Conservation (phyloP, 2,113 vertebrate genomes). For the Oryctolagus cuniculus region DNA sequence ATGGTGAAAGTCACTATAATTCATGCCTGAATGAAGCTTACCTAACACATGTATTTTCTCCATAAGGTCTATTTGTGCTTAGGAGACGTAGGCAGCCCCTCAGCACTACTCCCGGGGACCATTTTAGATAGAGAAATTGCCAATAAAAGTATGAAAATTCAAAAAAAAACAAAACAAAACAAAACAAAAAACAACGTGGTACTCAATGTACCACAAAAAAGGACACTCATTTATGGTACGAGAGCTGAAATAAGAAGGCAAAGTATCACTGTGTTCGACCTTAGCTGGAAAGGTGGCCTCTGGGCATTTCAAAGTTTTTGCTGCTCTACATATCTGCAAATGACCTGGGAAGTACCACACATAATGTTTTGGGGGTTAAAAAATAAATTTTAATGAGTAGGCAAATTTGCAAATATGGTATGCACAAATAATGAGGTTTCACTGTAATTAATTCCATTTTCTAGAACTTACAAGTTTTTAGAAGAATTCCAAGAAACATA, state of each 20-base stretch:
- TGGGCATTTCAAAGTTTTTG: neutral
- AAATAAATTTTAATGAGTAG: conserved; percentile 15
- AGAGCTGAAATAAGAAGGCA: conserved; percentile 13
- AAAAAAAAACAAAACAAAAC: no score
- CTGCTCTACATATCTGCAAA: neutral
- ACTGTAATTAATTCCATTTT: neutral
- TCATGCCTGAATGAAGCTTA: conserved; percentile 17
- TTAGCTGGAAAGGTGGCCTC: neutral
- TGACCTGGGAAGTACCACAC: neutral
- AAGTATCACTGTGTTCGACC: neutral
- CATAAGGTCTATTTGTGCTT: neutral
- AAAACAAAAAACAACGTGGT: no score
- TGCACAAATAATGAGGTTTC: neutral
- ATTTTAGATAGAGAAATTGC: conserved; percentile 15
- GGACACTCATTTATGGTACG: neutral
- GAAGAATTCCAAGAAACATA: conserved; percentile 6
- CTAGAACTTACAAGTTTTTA: conserved; percentile 20
- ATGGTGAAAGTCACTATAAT: neutral
- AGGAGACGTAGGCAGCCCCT: neutral
- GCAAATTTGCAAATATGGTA: neutral
- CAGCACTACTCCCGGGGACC: neutral
- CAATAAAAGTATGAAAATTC: neutral
- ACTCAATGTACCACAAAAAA: neutral
- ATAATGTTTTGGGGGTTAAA: neutral
- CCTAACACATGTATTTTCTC: neutral